Conservation (phyloP, 2,888 invertebrate species). For the Liodrosophila aerea region DNA sequence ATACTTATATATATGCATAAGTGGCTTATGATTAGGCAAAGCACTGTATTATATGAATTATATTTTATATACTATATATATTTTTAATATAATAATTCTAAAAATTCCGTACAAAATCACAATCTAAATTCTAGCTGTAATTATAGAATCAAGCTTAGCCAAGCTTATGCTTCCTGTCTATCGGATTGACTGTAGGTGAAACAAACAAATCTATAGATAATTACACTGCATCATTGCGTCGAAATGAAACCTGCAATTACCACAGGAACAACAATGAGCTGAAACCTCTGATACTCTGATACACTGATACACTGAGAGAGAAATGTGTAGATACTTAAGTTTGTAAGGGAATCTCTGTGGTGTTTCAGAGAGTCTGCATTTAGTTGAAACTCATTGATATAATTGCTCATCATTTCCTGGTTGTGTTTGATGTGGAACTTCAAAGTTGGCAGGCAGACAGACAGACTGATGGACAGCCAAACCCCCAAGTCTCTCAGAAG, state of each 20-base stretch:
- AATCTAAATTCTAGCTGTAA: too few species aligned
- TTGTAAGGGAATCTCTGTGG: background rate
- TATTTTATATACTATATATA: too few species aligned
- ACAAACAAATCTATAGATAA: conserved; percentile 45
- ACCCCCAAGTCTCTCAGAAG: conserved; percentile 1
- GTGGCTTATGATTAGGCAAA: too few species aligned
- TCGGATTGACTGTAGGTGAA: conserved; percentile 8
- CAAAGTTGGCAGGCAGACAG: conserved; percentile 25
- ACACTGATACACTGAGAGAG: conserved; percentile 17
- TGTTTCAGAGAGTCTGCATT: conserved; percentile 41
- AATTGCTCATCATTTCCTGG: conserved; percentile 83
- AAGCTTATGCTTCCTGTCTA: conserved; percentile 1
- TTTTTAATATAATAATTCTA: too few species aligned
- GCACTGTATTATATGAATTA: too few species aligned
- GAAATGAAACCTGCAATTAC: conserved; percentile 64
- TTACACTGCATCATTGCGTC: conserved; percentile 57
- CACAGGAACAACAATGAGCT: conserved; percentile 24
- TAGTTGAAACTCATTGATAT: conserved; percentile 79
- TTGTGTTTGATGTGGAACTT: conserved; percentile 71
- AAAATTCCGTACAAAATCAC: too few species aligned
- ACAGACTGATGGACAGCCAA: too few species aligned
- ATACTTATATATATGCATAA: too few species aligned
- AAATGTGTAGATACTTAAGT: background rate
- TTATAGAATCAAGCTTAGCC: too few species aligned
- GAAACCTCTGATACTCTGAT: conserved; percentile 27